Evolutionary conservation across 2,113 vertebrate genomes (phyloP).

Genomic region (Trochalopteron elliotii): DNA sequence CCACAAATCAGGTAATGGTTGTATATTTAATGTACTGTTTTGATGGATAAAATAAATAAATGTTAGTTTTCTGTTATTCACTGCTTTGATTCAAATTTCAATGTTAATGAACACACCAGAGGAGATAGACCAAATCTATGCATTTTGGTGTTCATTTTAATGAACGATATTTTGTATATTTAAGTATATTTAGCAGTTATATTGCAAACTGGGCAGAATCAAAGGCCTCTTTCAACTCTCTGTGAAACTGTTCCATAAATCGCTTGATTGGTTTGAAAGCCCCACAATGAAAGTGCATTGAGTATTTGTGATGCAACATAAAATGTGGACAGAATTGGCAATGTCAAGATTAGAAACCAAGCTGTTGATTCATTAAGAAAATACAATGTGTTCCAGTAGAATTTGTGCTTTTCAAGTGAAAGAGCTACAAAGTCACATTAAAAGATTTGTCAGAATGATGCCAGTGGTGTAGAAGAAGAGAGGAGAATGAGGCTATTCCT

Average conservation of each 20-base stretch:
- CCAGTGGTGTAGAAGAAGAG: not conserved
- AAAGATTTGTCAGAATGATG: not conserved
- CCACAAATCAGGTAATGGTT: slow-evolving; percentile 89
- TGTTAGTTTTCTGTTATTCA: not conserved
- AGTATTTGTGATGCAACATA: not conserved
- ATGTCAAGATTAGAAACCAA: not conserved
- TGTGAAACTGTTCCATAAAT: not conserved
- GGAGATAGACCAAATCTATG: not conserved
- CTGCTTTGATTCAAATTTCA: not conserved
- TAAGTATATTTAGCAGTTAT: not conserved
- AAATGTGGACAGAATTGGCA: not conserved
- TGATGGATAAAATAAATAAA: not conserved
- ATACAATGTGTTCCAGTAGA: not conserved
- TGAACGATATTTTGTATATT: not conserved
- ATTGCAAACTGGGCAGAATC: not conserved
- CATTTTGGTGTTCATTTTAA: not conserved
- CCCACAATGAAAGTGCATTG: not conserved
- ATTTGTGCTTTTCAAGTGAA: not conserved
- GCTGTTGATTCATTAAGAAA: not conserved
- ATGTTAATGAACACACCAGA: not conserved
- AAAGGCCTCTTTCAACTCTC: not conserved
- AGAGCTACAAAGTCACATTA: not conserved
- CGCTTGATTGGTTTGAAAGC: not conserved
- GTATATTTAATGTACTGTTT: not conserved
- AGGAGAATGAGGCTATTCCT: not conserved